Conservation (phyloP, 2,888 invertebrate species). For the Trichopria drosophilae region DNA sequence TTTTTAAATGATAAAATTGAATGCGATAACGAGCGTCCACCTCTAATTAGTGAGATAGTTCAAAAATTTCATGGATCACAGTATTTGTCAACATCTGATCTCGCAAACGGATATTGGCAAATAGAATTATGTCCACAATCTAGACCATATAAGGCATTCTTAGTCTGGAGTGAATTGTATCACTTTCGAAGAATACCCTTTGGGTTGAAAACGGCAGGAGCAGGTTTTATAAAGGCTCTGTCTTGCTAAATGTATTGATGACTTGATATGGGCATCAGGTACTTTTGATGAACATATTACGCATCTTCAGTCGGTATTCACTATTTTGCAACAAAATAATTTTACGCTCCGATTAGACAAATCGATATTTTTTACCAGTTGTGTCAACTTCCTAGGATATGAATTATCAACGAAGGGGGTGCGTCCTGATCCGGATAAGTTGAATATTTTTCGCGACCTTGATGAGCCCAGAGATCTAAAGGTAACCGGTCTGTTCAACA, state of each 20-base stretch:
- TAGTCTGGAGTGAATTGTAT: constrained; percentile 23
- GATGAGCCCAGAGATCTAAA: neutral
- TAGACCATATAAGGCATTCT: constrained; percentile 24
- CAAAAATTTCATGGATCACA: constrained; percentile 27
- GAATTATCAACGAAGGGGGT: constrained; percentile 1
- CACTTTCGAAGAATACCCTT: too few species aligned
- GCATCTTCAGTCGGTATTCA: constrained; percentile 23
- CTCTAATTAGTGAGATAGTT: constrained; percentile 31
- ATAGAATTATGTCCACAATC: constrained; percentile 13
- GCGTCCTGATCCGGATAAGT: too few species aligned
- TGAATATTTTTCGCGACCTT: neutral
- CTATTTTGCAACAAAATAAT: constrained; percentile 1
- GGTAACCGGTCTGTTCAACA: too few species aligned
- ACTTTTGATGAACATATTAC: constrained; percentile 32
- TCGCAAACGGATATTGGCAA: constrained; percentile 31
- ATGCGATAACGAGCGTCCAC: constrained; percentile 40
- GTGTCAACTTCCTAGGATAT: neutral
- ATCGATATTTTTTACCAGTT: neutral
- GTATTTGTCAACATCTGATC: constrained; percentile 32
- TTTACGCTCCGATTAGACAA: constrained; percentile 3
- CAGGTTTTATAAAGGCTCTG: too few species aligned
- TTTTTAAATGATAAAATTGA: constrained; percentile 42
- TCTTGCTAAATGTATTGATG: constrained; percentile 43
- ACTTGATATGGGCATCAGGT: constrained; percentile 10
- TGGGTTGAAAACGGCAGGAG: too few species aligned